Conservation (phyloP, 2,113 vertebrate species). For the Percopsis transmontana region DNA sequence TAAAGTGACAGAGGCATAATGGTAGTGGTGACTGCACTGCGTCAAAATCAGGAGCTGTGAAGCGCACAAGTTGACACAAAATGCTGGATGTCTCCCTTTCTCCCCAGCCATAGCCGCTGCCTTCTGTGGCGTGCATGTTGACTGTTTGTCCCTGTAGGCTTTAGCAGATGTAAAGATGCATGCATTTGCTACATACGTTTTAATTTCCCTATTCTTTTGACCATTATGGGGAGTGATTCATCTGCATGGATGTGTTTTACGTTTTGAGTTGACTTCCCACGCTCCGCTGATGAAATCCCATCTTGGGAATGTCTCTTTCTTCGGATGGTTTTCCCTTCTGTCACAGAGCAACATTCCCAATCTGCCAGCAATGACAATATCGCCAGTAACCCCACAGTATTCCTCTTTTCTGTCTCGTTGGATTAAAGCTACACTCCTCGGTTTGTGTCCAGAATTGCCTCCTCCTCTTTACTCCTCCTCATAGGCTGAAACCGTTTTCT, state of each 20-base stretch:
- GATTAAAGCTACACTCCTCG: not conserved
- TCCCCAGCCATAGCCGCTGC: not conserved
- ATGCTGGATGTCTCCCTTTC: not conserved
- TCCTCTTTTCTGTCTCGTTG: constrained; percentile 23
- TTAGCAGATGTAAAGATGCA: too few relatives aligned
- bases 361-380: constrained; percentile 11
- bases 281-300: constrained; percentile 1
- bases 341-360: constrained; percentile 8
- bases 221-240: too few relatives aligned
- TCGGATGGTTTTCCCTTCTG: constrained; percentile 51
- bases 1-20: constrained; percentile 26
- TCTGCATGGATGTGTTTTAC: not conserved
- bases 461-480: too few relatives aligned
- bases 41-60: constrained; percentile 24
- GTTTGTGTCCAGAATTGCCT: too few relatives aligned
- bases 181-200: too few relatives aligned
- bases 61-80: constrained; percentile 23
- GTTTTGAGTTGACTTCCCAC: constrained; percentile 20
- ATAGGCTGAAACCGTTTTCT: too few relatives aligned
- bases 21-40: constrained; percentile 47
- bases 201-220: too few relatives aligned
- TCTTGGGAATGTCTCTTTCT: constrained; percentile 10
- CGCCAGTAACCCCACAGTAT: constrained; percentile 26
- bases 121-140: not conserved
- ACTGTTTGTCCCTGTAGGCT: too few relatives aligned